Conservation (phyloP, 2,888 invertebrate species). For the Troides aeacus region DNA sequence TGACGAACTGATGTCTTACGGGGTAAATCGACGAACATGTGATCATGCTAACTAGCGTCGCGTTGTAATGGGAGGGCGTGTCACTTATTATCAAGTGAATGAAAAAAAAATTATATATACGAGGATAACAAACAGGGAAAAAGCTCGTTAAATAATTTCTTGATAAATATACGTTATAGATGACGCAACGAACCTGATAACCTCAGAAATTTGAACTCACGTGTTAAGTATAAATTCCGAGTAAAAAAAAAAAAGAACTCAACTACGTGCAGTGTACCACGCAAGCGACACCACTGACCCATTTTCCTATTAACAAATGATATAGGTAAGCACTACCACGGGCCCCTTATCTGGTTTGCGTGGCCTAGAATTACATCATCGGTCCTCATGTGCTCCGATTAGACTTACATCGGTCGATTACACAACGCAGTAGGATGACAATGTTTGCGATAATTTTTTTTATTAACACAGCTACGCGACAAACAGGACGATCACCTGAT, state of each 20-base stretch:
- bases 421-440: neutral
- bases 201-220: constrained; percentile 9
- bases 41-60: too few relatives aligned
- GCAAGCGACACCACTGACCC: constrained; percentile 1
- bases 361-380: constrained; percentile 48
- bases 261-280: neutral
- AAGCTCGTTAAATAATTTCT: neutral
- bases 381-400: neutral
- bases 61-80: too few relatives aligned
- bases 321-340: constrained; percentile 33
- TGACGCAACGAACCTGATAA: constrained; percentile 2
- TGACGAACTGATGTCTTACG: too few relatives aligned
- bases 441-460: neutral
- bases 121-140: neutral
- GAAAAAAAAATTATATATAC: too few relatives aligned
- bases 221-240: neutral
- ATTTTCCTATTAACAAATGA: constrained; percentile 23
- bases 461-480: neutral
- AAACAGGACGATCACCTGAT: too few relatives aligned
- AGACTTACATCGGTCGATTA: constrained; percentile 1
- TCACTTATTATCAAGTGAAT: too few relatives aligned
- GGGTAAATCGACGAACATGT: too few relatives aligned
- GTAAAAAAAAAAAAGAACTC: neutral
- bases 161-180: neutral
- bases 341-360: constrained; percentile 41